Evolutionary conservation across 2,888 invertebrate species (phyloP).

Genomic region (Phytoseiulus persimilis): DNA sequence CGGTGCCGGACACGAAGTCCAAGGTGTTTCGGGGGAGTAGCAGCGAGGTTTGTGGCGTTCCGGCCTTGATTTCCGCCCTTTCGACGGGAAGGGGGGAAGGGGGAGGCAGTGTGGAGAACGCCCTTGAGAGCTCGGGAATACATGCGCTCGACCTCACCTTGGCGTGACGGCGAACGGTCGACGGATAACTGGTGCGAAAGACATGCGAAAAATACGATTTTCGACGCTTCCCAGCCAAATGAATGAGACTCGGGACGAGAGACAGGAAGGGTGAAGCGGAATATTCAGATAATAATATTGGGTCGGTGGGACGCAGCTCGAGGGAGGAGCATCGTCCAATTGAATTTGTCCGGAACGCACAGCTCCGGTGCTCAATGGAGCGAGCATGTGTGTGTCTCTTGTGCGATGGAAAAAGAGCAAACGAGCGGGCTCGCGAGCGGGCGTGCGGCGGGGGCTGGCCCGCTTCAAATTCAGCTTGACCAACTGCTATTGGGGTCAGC

Average conservation of each 20-base stretch:
- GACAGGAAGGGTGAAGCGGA: too few relatives aligned
- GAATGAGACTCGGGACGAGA: too few relatives aligned
- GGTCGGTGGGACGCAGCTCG: background rate
- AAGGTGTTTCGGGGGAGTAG: background rate
- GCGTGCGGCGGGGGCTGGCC: background rate
- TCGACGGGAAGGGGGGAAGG: too few relatives aligned
- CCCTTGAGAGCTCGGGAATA: too few relatives aligned
- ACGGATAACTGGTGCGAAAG: too few relatives aligned
- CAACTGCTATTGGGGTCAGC: background rate
- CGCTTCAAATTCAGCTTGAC: background rate
- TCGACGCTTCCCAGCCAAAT: too few relatives aligned
- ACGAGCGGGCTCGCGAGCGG: background rate
- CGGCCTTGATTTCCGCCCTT: background rate
- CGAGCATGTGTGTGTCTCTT: background rate
- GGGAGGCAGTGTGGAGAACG: too few relatives aligned
- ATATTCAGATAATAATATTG: background rate
- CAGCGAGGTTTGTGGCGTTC: background rate
- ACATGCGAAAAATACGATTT: too few relatives aligned
- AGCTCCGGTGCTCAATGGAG: background rate
- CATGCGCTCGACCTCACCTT: too few relatives aligned
- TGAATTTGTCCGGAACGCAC: background rate
- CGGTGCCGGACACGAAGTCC: background rate
- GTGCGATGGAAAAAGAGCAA: background rate
- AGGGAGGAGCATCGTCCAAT: background rate
- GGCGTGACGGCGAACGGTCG: too few relatives aligned